A percentile compares a stretch with the other conserved stretches of the same genome.
These are phyloP conservation scores for Zeus faber DNA, from an alignment of 2,113 vertebrate genomes.

Conservation along the genomic window DNA sequence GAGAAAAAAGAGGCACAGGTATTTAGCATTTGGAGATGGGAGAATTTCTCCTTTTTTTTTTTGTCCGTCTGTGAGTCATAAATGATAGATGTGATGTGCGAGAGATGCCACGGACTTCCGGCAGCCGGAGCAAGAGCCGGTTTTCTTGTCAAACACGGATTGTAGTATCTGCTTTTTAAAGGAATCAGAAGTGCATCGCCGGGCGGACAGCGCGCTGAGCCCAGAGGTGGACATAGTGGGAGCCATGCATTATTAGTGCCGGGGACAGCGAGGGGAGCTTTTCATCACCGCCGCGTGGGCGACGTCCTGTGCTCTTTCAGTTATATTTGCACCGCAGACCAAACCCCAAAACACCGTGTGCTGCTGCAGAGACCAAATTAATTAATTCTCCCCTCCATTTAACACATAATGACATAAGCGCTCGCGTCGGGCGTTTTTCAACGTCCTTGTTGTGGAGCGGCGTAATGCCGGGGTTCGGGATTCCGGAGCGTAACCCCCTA, in stretches of 20 bases:
- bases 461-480: too few relatives aligned
- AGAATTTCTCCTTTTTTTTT: conserved; percentile 4
- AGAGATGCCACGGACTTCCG: conserved; percentile 27
- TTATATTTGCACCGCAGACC: too few relatives aligned
- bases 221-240: conserved; percentile 20
- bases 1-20: conserved; percentile 34
- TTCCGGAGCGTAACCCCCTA: too few relatives aligned
- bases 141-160: conserved; percentile 50
- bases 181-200: conserved; percentile 20
- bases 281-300: conserved; percentile 48
- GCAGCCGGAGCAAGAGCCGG: conserved; percentile 33
- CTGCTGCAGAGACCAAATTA: too few relatives aligned
- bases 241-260: conserved; percentile 46
- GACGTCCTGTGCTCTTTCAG: too few relatives aligned
- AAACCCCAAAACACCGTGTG: too few relatives aligned
- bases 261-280: conserved; percentile 38
- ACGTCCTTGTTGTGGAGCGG: too few relatives aligned
- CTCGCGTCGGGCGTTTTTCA: too few relatives aligned
- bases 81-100: conserved; percentile 36
- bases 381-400: too few relatives aligned
- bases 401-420: too few relatives aligned
- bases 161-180: conserved; percentile 29
- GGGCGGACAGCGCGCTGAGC: conserved; percentile 22
- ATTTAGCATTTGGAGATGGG: conserved; percentile 45
- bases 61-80: conserved; percentile 20